Evolutionary conservation across 2,113 vertebrate species (phyloP).

Genomic region (Thinocorus orbignyianus): DNA sequence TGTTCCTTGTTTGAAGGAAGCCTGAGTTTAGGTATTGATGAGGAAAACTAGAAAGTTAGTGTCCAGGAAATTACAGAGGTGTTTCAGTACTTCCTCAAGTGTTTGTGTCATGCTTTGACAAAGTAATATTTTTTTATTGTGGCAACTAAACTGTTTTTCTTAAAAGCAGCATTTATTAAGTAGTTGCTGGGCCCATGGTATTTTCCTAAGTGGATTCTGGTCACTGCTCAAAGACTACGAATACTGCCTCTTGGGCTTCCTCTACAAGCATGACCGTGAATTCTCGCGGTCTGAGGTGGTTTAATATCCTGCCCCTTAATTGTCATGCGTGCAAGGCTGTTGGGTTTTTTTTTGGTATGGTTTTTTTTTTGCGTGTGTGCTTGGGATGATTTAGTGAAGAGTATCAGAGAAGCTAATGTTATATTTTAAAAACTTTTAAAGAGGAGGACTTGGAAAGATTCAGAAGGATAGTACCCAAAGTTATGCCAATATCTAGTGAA

Average conservation of each 20-base stretch:
- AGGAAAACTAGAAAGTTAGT: not conserved
- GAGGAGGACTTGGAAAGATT: not conserved
- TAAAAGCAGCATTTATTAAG: not conserved
- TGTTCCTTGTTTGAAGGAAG: not conserved
- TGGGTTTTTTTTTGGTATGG: not conserved
- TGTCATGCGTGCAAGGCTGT: not conserved
- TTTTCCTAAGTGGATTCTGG: not conserved
- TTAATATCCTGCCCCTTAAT: not conserved
- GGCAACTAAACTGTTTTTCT: not conserved
- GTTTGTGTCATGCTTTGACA: not conserved
- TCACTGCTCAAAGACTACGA: not conserved
- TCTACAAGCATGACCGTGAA: not conserved
- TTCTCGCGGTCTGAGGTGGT: not conserved
- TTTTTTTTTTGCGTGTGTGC: not conserved
- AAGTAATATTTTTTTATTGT: not conserved
- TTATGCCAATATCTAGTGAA: not conserved
- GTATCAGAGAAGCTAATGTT: not conserved
- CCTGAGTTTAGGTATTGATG: not conserved
- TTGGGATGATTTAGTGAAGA: not conserved
- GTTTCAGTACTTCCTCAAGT: not conserved
- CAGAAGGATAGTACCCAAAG: not conserved
- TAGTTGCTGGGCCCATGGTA: not conserved
- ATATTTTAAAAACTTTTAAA: not conserved
- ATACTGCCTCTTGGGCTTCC: not conserved
- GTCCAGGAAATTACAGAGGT: not conserved